phyloP scores from a whole-genome alignment of 2,113 vertebrate genomes.

The Calypte anna region DNA sequence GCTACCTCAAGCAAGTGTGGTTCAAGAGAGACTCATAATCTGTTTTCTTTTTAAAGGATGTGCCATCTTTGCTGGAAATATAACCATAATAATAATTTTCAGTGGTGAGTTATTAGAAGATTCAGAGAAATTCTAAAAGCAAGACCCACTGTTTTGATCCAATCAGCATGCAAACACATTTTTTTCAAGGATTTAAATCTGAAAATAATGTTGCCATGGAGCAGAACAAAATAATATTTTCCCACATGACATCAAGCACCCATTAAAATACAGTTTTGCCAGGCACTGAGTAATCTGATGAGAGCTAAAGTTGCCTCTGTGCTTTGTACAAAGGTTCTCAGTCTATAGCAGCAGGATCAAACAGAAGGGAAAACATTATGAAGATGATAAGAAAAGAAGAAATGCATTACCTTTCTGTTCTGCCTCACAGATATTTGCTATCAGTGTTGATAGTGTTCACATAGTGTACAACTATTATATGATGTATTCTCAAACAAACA shows the following conservation, averaged over 20 bases:
- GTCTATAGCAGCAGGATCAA: background rate
- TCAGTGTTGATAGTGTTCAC: background rate
- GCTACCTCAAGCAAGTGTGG: background rate
- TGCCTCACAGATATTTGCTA: conserved; percentile 29
- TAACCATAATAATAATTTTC: background rate
- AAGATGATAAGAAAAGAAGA: background rate
- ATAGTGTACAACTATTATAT: background rate
- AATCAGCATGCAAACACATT: background rate
- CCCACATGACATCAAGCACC: background rate
- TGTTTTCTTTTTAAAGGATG: background rate
- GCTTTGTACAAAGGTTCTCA: background rate
- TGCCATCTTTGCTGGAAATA: background rate
- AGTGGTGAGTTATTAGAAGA: background rate
- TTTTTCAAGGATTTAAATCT: background rate
- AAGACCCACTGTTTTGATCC: background rate
- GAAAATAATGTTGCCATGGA: background rate
- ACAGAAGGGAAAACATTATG: background rate
- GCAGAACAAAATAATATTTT: background rate
- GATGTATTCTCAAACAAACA: background rate
- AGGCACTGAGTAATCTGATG: background rate
- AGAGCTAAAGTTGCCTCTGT: background rate
- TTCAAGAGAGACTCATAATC: background rate
- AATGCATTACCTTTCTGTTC: background rate
- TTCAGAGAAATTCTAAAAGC: background rate
- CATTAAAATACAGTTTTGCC: background rate